These are phyloP conservation scores for Corythaixoides concolor DNA, from an alignment of 2,113 vertebrate species.

Conservation along the genomic window DNA sequence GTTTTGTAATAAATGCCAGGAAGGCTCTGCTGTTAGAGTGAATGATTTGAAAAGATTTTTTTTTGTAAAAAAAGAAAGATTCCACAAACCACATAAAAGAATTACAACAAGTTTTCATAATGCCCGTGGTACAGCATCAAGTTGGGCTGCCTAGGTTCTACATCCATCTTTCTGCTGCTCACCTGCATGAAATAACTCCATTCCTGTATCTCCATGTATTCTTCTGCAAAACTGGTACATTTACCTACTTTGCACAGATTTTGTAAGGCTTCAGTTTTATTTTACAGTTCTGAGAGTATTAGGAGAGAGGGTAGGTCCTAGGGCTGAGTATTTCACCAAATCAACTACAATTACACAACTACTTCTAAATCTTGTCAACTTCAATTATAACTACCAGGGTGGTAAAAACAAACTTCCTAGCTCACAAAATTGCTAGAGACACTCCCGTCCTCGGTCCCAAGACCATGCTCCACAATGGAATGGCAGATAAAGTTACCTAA, in stretches of 20 bases:
- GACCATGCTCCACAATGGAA: background rate
- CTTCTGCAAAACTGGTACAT: background rate
- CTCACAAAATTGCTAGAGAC: background rate
- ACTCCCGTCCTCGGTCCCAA: fast-evolving
- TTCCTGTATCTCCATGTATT: background rate
- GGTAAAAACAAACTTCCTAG: background rate
- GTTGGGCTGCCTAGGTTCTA: background rate
- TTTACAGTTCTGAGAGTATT: background rate
- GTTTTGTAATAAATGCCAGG: background rate
- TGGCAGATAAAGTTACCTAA: background rate
- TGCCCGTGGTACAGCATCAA: background rate
- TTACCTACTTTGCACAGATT: background rate
- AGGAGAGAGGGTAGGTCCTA: background rate
- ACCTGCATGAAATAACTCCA: background rate
- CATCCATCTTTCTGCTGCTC: background rate
- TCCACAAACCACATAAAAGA: background rate
- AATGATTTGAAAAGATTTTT: background rate
- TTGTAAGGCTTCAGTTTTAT: background rate
- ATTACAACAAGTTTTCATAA: background rate
- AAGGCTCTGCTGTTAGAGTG: background rate
- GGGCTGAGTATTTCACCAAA: background rate
- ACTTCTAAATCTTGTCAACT: background rate
- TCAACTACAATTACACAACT: background rate
- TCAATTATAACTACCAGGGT: background rate
- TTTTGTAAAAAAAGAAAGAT: background rate